Base-by-base conservation (phyloP, 2,113 vertebrate genomes). In the Lichenostomus cassidix region DNA sequence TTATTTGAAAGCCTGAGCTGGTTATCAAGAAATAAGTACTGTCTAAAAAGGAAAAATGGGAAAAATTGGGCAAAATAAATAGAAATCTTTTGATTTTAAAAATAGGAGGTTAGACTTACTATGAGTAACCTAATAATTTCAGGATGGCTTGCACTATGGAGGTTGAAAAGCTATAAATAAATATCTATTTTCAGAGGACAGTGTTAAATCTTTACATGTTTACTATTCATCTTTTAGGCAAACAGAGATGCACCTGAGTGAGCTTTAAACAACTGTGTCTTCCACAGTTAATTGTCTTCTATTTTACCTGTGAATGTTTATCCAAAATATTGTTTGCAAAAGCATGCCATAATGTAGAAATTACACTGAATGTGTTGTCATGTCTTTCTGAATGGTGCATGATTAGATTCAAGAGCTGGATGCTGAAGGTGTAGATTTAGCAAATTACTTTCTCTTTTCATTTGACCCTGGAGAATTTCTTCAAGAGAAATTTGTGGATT, bases 391-490 rank as follows among this genome's bases (percentile, higher is more conserved):
- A 49, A 55, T 41, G 12, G 16, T 60, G 35, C 3, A 0, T 67
- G 52, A 47, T 89, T 64, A 76, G 10, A 49, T 83, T 87, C 21
- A 80, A 87, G 46, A 89, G 39, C 24, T 65, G n/a, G 9, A 59
- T 94, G 33, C 67, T 77, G 60, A 84, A 69, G 17, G 23, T 87
- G 53, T 64, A 87, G 60, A 50, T 94, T 76, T 83, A 67, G 17
- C 10, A 83, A 88, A 91, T 91, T 87, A 12, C 7, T 44, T 92
- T 92, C 41, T 87, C 37, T 83, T 94, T 91, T 77, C 42, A 47
- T 80, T 80, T 95, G 85, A 74, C 33, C 67, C 67, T n/a, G 7
- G 35, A 74, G 39, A 92, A 90, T 55, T 91, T 71, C 63, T 42
- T 63, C 21, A 21, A 63, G 63, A 90, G 12, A 82, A 73, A 65